phyloP scores from a whole-genome alignment of 2,888 invertebrate species.

The Nudaria mundana region DNA sequence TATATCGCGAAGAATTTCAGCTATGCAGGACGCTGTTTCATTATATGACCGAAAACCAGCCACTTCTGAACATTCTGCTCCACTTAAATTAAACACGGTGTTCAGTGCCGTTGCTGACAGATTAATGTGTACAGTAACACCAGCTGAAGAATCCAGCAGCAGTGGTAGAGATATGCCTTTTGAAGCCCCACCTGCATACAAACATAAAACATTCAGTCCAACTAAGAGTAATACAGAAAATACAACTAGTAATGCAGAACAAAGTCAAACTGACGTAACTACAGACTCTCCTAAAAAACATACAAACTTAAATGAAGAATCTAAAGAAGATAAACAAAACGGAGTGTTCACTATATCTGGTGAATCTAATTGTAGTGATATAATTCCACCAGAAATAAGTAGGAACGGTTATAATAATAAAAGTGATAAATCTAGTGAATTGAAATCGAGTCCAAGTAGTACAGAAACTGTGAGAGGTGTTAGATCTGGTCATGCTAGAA shows the following conservation, averaged over 20 bases:
- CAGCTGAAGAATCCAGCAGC: slow-evolving; percentile 74
- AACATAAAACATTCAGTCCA: slow-evolving; percentile 75
- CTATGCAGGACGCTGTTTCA: slow-evolving; percentile 91
- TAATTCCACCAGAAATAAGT: slow-evolving; percentile 65
- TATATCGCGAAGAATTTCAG: slow-evolving; percentile 87
- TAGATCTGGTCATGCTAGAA: slow-evolving; percentile 85
- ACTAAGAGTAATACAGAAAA: slow-evolving; percentile 61
- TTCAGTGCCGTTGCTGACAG: slow-evolving; percentile 78
- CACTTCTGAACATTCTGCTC: slow-evolving; percentile 71
- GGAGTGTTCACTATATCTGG: slow-evolving; percentile 75
- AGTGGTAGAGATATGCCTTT: slow-evolving; percentile 73
- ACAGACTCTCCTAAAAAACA: slow-evolving; percentile 67
- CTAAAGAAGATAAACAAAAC: slow-evolving; percentile 61
- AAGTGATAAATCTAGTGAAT: slow-evolving; percentile 61
- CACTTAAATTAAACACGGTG: slow-evolving; percentile 74
- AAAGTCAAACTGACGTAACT: slow-evolving; percentile 67
- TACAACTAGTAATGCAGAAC: slow-evolving; percentile 55
- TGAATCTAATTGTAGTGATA: slow-evolving; percentile 69
- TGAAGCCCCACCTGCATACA: slow-evolving; percentile 70
- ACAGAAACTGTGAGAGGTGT: slow-evolving; percentile 64
- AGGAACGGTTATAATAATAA: slow-evolving; percentile 57
- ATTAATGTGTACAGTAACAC: slow-evolving; percentile 75
- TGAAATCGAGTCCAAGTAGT: slow-evolving; percentile 61
- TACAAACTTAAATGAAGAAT: slow-evolving; percentile 49
- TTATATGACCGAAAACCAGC: slow-evolving; percentile 78